A percentile compares a stretch with the other conserved stretches of the same genome.
These are phyloP conservation scores for Lithophane ornitopus DNA, from an alignment of 2,888 invertebrate genomes.

Conservation along the genomic window DNA sequence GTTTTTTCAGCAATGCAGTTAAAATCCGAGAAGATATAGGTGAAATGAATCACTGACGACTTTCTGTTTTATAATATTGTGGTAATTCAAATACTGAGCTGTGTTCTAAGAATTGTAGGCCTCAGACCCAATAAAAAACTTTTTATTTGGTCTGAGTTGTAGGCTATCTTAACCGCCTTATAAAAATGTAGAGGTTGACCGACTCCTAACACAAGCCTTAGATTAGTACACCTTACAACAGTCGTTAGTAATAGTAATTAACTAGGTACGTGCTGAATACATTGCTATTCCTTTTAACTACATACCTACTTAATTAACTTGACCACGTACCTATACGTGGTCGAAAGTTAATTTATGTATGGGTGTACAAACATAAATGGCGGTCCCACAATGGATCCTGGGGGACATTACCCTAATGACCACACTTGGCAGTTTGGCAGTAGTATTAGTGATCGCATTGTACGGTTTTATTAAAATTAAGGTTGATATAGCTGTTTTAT, in stretches of 20 bases:
- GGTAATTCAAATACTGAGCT: background rate
- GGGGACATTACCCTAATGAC: slow-evolving; percentile 46
- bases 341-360: slow-evolving; percentile 55
- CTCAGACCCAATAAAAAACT: no score
- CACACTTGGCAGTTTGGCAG: slow-evolving; percentile 13
- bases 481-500: background rate
- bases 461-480: slow-evolving; percentile 18
- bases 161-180: background rate
- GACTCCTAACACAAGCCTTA: slow-evolving; percentile 13
- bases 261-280: slow-evolving; percentile 26
- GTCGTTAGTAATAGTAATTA: slow-evolving; percentile 31
- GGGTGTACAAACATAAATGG: slow-evolving; percentile 26
- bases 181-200: slow-evolving; percentile 8
- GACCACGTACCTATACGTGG: slow-evolving; percentile 32
- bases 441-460: slow-evolving; percentile 10
- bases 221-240: slow-evolving; percentile 17
- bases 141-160: no score
- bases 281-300: slow-evolving; percentile 36
- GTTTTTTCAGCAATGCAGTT: slow-evolving; percentile 25
- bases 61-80: background rate
- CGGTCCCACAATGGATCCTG: slow-evolving; percentile 41
- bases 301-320: slow-evolving; percentile 49
- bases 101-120: background rate
- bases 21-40: background rate
- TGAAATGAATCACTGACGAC: background rate